Conservation (phyloP, 2,888 invertebrate species). For the Bombylius discolor region DNA sequence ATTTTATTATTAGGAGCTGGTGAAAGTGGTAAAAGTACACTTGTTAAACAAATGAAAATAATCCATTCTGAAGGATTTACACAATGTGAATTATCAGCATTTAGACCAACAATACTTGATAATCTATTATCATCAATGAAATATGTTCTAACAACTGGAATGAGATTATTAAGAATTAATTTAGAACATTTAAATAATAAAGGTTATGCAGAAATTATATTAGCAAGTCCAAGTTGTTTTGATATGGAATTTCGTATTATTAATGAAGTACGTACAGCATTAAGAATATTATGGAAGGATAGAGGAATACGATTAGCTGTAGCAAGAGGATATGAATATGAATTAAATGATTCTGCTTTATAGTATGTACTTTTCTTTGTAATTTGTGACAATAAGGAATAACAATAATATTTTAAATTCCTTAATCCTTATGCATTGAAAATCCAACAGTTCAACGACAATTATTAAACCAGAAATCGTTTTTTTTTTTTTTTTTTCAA, state of each 20-base stretch:
- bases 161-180: constrained; percentile 50
- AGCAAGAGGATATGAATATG: constrained; percentile 52
- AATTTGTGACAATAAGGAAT: background rate
- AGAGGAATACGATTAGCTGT: constrained; percentile 49
- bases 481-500: background rate
- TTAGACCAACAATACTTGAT: constrained; percentile 49
- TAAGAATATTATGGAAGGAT: constrained; percentile 49
- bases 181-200: constrained; percentile 46
- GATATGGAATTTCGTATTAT: constrained; percentile 43
- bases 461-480: too few species aligned
- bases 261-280: constrained; percentile 39
- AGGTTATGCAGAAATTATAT: constrained; percentile 41
- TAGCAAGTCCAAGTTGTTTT: constrained; percentile 41
- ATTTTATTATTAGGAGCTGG: constrained; percentile 50
- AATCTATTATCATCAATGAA: constrained; percentile 54
- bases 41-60: constrained; percentile 58
- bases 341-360: constrained; percentile 51
- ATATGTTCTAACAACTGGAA: constrained; percentile 50
- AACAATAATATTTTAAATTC: background rate
- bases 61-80: constrained; percentile 55
- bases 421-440: background rate
- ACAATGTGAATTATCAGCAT: constrained; percentile 44
- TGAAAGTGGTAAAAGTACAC: constrained; percentile 52
- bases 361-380: constrained; percentile 38
- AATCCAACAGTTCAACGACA: background rate